Percentiles rank a stretch among this genome's conserved stretches.
These are phyloP conservation scores for Archaeoteleia sp. DNA, from an alignment of 2,888 invertebrate genomes.

Conservation along the genomic window DNA sequence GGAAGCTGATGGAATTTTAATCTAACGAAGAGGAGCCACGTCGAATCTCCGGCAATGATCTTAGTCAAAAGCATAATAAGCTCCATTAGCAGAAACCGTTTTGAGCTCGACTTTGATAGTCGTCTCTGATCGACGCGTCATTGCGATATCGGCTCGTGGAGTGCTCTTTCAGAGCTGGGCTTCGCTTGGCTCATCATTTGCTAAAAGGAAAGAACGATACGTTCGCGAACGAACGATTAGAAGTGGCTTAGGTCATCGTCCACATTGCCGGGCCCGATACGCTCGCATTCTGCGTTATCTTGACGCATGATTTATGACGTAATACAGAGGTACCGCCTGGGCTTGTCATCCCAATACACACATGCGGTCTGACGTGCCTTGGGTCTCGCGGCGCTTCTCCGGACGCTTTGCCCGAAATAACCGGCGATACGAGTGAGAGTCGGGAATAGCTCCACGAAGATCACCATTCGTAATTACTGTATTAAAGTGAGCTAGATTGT, in stretches of 20 bases:
- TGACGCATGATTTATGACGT: conserved; percentile 61
- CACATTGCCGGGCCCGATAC: conserved; percentile 52
- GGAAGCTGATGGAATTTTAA: conserved; percentile 25
- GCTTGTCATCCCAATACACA: conserved; percentile 45
- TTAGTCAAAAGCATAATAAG: conserved; percentile 36
- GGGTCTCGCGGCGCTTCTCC: conserved; percentile 32
- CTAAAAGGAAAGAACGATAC: conserved; percentile 54
- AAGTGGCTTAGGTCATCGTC: conserved; percentile 50
- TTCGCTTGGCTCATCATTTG: conserved; percentile 23
- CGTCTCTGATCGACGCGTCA: conserved; percentile 35
- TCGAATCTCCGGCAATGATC: conserved; percentile 13
- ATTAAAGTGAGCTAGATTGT: conserved; percentile 61
- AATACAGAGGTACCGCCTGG: conserved; percentile 43
- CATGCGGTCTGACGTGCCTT: conserved; percentile 34
- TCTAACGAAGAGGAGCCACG: conserved; percentile 2
- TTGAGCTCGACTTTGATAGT: conserved; percentile 30
- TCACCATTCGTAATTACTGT: conserved; percentile 66
- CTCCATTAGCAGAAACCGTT: conserved; percentile 46
- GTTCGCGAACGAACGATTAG: conserved; percentile 39
- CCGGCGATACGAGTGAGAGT: conserved; percentile 30
- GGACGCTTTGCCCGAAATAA: conserved; percentile 55
- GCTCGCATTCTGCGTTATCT: conserved; percentile 56
- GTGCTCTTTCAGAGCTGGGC: conserved; percentile 15
- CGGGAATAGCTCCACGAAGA: conserved; percentile 51
- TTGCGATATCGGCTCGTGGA: conserved; percentile 29